A percentile compares a stretch with the other conserved stretches of the same genome.
Conservation (phyloP, 2,113 vertebrate genomes). For the Dromiciops gliroides region DNA sequence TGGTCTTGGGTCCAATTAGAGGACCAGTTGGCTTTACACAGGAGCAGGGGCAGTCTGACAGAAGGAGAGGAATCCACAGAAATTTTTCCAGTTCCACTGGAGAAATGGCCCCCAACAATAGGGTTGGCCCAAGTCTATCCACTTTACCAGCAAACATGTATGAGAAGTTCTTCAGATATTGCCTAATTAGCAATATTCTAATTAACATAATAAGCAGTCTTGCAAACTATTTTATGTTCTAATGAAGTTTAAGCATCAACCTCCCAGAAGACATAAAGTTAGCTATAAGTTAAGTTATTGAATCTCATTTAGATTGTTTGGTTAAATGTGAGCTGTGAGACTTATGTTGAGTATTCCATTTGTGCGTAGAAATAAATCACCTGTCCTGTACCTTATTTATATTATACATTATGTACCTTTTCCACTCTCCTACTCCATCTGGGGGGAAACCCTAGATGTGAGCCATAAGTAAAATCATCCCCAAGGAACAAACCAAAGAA, state of each 20-base stretch:
- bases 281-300: neutral
- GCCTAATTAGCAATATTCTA: too few relatives aligned
- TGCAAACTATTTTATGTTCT: neutral
- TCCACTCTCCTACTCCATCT: neutral
- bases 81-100: neutral
- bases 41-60: neutral
- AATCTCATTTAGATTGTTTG: neutral
- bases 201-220: neutral
- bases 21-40: neutral
- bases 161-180: neutral
- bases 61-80: neutral
- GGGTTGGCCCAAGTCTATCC: neutral
- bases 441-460: neutral
- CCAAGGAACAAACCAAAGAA: neutral
- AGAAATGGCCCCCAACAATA: neutral
- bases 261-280: neutral
- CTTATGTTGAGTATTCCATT: neutral
- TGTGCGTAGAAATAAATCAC: neutral
- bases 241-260: neutral
- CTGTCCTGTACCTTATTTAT: neutral
- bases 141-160: neutral
- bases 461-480: neutral
- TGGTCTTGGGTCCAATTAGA: too few relatives aligned
- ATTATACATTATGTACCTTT: neutral
- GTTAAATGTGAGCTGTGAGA: neutral